phyloP scores from a whole-genome alignment of 2,888 invertebrate genomes.

The Muscina levida region DNA sequence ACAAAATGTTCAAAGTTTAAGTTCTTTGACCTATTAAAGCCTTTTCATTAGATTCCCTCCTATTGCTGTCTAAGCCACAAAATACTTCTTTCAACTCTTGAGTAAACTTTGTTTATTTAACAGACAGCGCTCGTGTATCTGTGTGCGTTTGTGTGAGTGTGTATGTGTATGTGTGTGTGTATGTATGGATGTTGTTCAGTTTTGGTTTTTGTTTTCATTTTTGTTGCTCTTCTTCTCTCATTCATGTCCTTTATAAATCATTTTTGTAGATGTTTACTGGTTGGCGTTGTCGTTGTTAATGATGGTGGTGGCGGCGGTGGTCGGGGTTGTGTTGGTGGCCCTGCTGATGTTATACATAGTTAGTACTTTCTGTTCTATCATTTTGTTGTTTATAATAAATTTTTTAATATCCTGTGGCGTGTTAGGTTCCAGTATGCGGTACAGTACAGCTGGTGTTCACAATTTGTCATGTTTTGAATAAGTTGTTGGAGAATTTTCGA shows the following conservation, averaged over 20 bases:
- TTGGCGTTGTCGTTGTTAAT: conserved; percentile 1
- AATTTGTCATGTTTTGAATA: too few species aligned
- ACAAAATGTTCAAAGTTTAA: conserved; percentile 12
- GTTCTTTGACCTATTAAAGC: conserved; percentile 51
- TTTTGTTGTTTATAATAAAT: conserved; percentile 51
- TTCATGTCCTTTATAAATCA: conserved; percentile 1
- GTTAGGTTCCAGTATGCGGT: too few species aligned
- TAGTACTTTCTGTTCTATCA: conserved; percentile 18
- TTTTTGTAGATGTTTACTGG: neutral
- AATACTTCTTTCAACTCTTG: neutral
- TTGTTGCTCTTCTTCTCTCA: neutral
- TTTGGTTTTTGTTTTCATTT: too few species aligned
- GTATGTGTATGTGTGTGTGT: too few species aligned
- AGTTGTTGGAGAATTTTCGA: too few species aligned
- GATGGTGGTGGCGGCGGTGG: neutral
- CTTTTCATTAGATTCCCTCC: neutral
- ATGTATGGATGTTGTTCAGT: too few species aligned
- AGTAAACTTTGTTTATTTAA: neutral
- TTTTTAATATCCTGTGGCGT: conserved; percentile 64
- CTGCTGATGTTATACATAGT: neutral
- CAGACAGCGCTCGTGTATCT: neutral
- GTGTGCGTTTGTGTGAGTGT: too few species aligned
- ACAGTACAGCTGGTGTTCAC: too few species aligned
- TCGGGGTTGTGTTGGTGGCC: neutral
- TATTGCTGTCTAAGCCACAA: neutral